A percentile compares a stretch with the other conserved stretches of the same genome.
These are phyloP conservation scores for Pyralis farinalis DNA, from an alignment of 2,888 invertebrate genomes.

Conservation along the genomic window DNA sequence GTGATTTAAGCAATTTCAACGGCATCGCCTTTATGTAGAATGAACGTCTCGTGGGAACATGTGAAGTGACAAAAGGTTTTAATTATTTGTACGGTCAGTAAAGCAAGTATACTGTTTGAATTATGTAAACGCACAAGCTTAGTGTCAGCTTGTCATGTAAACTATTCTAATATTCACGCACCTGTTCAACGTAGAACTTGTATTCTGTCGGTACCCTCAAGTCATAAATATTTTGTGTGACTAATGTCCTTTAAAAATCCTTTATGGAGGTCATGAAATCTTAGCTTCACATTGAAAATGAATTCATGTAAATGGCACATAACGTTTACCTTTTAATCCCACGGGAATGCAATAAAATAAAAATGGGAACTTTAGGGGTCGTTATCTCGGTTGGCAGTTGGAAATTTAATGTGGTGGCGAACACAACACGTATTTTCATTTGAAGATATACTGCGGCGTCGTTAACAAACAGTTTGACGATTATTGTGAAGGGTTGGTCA, in stretches of 20 bases:
- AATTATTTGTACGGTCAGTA: not conserved
- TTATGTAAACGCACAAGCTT: conserved; percentile 34
- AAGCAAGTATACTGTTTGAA: conserved; percentile 13
- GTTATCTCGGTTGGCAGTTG: conserved; percentile 13
- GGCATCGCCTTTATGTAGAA: not conserved
- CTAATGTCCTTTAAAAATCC: conserved; percentile 17
- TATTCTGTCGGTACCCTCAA: conserved; percentile 11
- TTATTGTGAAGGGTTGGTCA: conserved; percentile 1
- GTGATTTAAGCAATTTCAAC: too few species aligned
- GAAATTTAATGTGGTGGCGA: conserved; percentile 15
- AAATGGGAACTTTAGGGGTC: conserved; percentile 14
- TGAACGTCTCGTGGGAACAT: not conserved
- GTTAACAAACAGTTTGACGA: conserved; percentile 8
- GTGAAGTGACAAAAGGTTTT: not conserved
- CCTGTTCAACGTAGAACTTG: conserved; percentile 10
- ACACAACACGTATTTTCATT: conserved; percentile 7
- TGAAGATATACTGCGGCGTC: conserved; percentile 6
- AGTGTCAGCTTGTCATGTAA: conserved; percentile 20
- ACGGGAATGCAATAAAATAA: conserved; percentile 13
- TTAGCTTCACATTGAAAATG: conserved; percentile 16
- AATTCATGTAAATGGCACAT: conserved; percentile 17
- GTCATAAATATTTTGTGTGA: conserved; percentile 27
- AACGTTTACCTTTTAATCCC: conserved; percentile 9
- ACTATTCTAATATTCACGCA: conserved; percentile 28
- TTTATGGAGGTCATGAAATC: conserved; percentile 25